Conservation (phyloP, 1,140 invertebrate genomes). For the Drosophila melanica region DNA sequence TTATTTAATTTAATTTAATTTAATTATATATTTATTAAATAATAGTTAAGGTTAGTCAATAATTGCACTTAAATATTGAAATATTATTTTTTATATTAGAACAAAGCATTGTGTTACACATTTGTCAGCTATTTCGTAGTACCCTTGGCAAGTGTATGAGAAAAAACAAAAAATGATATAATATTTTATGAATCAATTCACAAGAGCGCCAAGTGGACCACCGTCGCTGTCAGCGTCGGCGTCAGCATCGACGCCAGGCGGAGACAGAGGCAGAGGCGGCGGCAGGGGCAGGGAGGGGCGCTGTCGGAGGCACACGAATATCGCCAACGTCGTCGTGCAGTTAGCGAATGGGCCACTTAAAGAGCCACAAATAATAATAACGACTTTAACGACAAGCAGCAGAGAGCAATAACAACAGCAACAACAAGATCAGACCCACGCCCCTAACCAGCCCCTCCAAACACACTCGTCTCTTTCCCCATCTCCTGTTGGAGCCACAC, state of each 20-base stretch:
- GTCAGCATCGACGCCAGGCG: constrained; percentile 60
- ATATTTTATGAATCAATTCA: constrained; percentile 83
- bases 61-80: not conserved
- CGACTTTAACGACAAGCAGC: constrained; percentile 78
- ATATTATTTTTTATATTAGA: not conserved
- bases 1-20: too few relatives aligned
- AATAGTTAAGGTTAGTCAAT: too few relatives aligned
- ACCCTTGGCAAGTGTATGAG: constrained; percentile 5
- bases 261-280: not conserved
- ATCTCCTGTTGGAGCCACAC: too few relatives aligned
- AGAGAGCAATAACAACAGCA: constrained; percentile 62
- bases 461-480: too few relatives aligned
- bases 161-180: constrained; percentile 72
- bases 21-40: too few relatives aligned
- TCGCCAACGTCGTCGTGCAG: constrained; percentile 77
- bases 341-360: constrained; percentile 82
- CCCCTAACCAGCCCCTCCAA: constrained; percentile 39
- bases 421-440: constrained; percentile 59
- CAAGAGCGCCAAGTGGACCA: constrained; percentile 81
- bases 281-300: constrained; percentile 7
- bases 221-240: constrained; percentile 56
- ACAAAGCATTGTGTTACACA: not conserved
- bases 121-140: not conserved
- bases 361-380: constrained; percentile 83
- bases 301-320: constrained; percentile 69